Evolutionary conservation across 2,797 vertebrate genomes (phyloP), one percentile per base, ranked within the genome.

Genomic region (Clarias laeviceps): DNA sequence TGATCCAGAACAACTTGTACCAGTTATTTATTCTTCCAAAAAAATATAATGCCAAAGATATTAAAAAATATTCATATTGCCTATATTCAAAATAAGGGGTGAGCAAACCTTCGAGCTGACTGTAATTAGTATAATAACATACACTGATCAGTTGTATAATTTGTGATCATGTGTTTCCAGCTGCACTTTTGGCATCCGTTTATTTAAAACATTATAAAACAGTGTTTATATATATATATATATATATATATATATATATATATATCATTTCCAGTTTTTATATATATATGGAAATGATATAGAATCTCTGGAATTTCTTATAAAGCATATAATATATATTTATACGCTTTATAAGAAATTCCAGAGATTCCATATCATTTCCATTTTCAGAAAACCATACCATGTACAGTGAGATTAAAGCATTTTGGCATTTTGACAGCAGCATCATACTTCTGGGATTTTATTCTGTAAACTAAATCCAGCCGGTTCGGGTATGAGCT

Each of bases 331-430:
- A n/a, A n/a, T n/a, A n/a, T n/a, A n/a, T n/a, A n/a, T n/a, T n/a
- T n/a, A n/a, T n/a, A n/a, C n/a, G 20, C 89, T 87, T 45, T 82
- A 81, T 54, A 57, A 74, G 40, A 79, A 80, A 90, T 87, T 86
- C 82, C 84, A 66, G 45, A 70, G 37, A 77, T 40, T 84, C 27
- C 68, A 83, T 15, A 74, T 45, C 69, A 56, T 22, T 65, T 65
- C 81, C 70, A 22, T 66, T 87, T 89, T 88, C 87, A 72, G 82
- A 65, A 87, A 81, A 18, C 50, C 50, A 57, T 57, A 27, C 73
- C 73, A 57, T 83, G 56, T 5, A 66, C 72, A 50, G 56, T 37
- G 65, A 88, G 69, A 87, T 84, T 70, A 70, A 62, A 22, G 56
- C 20, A 70, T 34, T 56, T 70, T 34, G 54, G 29, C 32, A 59